A percentile compares a stretch with the other conserved stretches of the same genome.
These are phyloP conservation scores for Mus spretus DNA, from an alignment of 2,797 vertebrate species.

Conservation along the genomic window DNA sequence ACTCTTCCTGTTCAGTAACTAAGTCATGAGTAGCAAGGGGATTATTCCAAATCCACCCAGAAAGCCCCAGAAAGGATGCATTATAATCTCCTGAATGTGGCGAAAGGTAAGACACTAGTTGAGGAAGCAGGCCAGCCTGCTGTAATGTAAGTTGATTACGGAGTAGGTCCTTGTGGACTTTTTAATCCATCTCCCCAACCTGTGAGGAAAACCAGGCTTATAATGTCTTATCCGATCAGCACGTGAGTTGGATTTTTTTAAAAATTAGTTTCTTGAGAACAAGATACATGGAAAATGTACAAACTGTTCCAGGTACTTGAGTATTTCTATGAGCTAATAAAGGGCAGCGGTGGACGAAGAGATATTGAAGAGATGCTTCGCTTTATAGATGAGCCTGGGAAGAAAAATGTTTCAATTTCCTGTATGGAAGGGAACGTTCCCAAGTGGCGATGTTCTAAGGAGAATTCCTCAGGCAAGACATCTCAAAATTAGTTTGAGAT, in stretches of 20 bases:
- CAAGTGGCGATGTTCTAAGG: accelerated
- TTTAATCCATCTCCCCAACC: not conserved
- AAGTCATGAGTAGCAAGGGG: not conserved
- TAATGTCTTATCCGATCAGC: not conserved
- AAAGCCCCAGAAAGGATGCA: not conserved
- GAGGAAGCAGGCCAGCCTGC: not conserved
- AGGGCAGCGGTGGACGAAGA: not conserved
- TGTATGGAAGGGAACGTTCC: not conserved
- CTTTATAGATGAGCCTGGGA: constrained; percentile 3
- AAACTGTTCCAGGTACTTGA: not conserved
- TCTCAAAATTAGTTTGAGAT: constrained; percentile 53
- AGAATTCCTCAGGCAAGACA: constrained; percentile 46
- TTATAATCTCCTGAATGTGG: not conserved
- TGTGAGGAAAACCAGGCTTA: not conserved
- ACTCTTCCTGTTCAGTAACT: not conserved
- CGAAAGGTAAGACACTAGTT: not conserved
- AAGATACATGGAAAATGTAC: not conserved
- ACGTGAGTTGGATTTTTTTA: not conserved
- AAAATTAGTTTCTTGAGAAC: not conserved
- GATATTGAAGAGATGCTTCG: not conserved
- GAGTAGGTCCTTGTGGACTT: not conserved
- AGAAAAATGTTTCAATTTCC: constrained; percentile 60
- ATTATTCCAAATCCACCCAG: not conserved
- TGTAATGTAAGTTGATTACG: not conserved
- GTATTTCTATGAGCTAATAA: not conserved